Evolutionary conservation across 2,888 invertebrate species (phyloP), one percentile per base, ranked within the genome.

Genomic region (Allacma fusca): DNA sequence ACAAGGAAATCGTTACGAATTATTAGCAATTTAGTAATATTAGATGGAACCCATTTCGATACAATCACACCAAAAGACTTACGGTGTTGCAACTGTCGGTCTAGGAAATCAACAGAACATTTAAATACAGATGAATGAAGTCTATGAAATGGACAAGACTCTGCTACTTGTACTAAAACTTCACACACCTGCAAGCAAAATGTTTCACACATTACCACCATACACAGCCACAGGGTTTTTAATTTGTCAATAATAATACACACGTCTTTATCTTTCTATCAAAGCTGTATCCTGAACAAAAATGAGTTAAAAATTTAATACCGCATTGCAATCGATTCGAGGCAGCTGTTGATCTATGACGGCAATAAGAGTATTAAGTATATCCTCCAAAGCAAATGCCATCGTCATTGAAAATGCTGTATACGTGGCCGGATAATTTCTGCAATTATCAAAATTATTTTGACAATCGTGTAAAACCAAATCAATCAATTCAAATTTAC

Each of bases 371-470:
- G 76, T 77, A 24, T 64, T 71, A 16, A 77, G 43, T 21, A 77
- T 71, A 23, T 77, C 76, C 28, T 77, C 76, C 40, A 77, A 65
- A n/a, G 76, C 76, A 71, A 77, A 77, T 2, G 76, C 76, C 59
- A 77, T 77, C 13, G 71, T 77, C 76, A 77, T 77, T 5, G 71
- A 71, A 29, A 77, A 77, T 23, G 76, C 76, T 26, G 76, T 77
- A 26, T 77, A 77, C 26, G 76, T 77, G 5, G 76, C 76, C 2
- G 76, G 76, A 44, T 71, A 44, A 23, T 77, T 77, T 28, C 76
- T 76, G n/a, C 19, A 57, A 21, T 19, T n/a, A 34, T 9, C 4
- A 34, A 34, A 34, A 34, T n/a, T n/a, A n/a, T n/a, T n/a, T n/a
- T n/a, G n/a, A n/a, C n/a, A n/a, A n/a, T n/a, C n/a, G n/a, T n/a